phyloP scores from a whole-genome alignment of 2,797 vertebrate genomes.

The Muscicapa striata region DNA sequence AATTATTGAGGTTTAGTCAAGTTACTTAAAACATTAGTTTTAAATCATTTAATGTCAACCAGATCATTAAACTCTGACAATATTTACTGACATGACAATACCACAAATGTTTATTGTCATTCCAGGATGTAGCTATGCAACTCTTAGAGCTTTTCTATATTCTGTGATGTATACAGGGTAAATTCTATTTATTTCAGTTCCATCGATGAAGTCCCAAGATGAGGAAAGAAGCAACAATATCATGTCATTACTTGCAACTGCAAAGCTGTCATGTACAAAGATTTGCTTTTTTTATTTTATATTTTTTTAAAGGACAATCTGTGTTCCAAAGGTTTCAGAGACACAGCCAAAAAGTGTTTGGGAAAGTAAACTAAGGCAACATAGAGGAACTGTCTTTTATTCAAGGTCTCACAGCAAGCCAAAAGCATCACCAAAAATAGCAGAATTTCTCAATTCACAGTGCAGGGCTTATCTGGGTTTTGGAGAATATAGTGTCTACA shows the following conservation, averaged over 20 bases:
- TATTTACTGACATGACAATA: neutral
- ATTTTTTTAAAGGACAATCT: neutral
- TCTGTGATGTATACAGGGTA: neutral
- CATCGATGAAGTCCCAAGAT: neutral
- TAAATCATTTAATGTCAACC: neutral
- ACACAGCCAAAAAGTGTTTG: neutral
- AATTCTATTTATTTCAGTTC: neutral
- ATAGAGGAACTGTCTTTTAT: neutral
- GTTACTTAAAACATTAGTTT: neutral
- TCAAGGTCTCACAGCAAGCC: neutral
- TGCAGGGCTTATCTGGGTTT: neutral
- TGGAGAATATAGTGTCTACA: neutral
- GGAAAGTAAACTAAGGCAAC: neutral
- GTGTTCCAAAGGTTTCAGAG: neutral
- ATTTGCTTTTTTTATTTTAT: neutral
- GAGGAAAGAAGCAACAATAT: neutral
- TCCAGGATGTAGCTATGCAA: neutral
- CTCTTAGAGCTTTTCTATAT: neutral
- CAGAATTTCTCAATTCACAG: neutral
- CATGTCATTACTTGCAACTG: neutral
- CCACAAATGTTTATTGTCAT: neutral
- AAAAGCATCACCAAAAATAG: neutral
- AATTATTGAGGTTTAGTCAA: neutral
- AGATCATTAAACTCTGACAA: neutral
- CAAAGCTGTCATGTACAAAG: rapidly evolving